Evolutionary conservation across 2,113 vertebrate genomes (phyloP).

Genomic region (Xenopus tropicalis): DNA sequence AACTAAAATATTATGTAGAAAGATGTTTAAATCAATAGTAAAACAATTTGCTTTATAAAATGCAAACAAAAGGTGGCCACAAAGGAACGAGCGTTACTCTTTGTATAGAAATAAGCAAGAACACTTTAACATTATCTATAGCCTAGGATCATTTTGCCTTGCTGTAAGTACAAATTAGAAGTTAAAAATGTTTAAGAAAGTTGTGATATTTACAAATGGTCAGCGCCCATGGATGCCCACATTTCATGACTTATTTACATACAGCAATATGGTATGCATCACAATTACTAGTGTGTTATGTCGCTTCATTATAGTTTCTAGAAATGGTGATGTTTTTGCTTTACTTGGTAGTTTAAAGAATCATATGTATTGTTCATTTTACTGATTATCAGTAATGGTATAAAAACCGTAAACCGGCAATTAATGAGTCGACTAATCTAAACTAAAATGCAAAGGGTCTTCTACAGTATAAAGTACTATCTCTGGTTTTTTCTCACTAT

Average conservation of each 20-base stretch:
- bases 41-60: background rate
- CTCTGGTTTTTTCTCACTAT: constrained; percentile 56
- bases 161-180: constrained; percentile 85
- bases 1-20: background rate
- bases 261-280: constrained; percentile 67
- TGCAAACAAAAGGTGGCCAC: background rate
- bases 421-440: constrained; percentile 61
- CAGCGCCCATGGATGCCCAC: constrained; percentile 68
- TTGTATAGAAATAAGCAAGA: constrained; percentile 35
- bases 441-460: constrained; percentile 59
- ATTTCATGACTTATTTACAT: constrained; percentile 72
- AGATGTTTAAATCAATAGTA: background rate
- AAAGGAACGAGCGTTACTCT: constrained; percentile 1
- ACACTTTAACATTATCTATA: constrained; percentile 59
- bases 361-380: constrained; percentile 51
- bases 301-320: constrained; percentile 48
- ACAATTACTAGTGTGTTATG: constrained; percentile 61
- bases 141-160: constrained; percentile 66
- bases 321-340: constrained; percentile 55
- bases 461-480: constrained; percentile 58
- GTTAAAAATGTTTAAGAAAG: constrained; percentile 86
- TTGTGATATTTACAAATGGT: constrained; percentile 83
- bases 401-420: constrained; percentile 59
- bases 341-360: constrained; percentile 57
- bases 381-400: constrained; percentile 57